Percentiles rank a stretch among this genome's conserved stretches.
Conservation (phyloP, 1,140 invertebrate genomes). For the Steinernema khuongi region DNA sequence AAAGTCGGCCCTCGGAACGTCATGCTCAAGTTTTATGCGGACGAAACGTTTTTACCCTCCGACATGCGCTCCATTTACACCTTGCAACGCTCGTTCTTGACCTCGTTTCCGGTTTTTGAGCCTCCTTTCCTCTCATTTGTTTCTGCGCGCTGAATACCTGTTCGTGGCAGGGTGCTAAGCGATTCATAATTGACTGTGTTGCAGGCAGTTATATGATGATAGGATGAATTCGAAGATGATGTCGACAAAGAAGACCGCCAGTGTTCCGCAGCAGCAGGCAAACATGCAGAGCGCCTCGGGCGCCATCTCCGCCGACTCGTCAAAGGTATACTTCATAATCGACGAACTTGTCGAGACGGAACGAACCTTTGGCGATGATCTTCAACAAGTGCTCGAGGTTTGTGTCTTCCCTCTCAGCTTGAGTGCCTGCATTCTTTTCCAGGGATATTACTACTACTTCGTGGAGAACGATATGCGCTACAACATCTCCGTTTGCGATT, state of each 20-base stretch:
- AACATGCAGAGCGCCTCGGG: background rate
- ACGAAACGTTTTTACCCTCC: background rate
- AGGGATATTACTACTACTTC: slow-evolving; percentile 13
- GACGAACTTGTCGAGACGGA: background rate
- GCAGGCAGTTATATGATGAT: too few relatives aligned
- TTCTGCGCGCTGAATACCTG: slow-evolving; percentile 5
- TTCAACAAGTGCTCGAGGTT: background rate
- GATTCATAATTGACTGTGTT: background rate
- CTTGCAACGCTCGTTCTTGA: slow-evolving; percentile 8
- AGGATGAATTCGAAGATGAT: too few relatives aligned
- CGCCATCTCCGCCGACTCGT: background rate
- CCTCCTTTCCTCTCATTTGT: background rate
- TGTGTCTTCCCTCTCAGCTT: background rate
- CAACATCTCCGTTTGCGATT: slow-evolving; percentile 5
- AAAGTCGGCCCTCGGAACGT: too few relatives aligned
- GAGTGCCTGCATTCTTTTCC: background rate
- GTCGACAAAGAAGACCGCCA: too few relatives aligned
- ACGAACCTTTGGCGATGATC: background rate
- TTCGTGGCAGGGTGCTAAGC: background rate
- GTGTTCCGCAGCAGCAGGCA: background rate
- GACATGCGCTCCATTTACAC: slow-evolving; percentile 16
- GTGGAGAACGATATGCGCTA: background rate
- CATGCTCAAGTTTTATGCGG: background rate
- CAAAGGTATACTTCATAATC: background rate
- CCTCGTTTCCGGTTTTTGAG: slow-evolving; percentile 3